Base-by-base conservation (phyloP, 2,113 vertebrate species). In the Equus quagga region DNA sequence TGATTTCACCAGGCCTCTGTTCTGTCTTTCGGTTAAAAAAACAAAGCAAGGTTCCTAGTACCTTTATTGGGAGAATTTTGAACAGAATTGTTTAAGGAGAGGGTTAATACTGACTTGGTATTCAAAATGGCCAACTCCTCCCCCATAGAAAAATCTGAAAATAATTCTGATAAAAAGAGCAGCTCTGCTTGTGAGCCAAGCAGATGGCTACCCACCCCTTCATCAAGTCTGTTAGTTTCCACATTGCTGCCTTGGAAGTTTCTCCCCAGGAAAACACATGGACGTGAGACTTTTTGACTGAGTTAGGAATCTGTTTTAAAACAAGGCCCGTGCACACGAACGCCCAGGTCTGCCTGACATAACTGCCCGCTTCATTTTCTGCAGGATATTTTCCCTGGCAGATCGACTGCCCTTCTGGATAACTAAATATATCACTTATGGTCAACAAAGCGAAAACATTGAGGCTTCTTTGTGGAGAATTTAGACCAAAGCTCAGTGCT, bases 131-230 rank as follows among this genome's bases (percentile, higher is more conserved):
- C 72, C 72, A 94, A 93, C 81, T 96, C 85, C 91, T 92, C 95
- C 90, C 54, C 73, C 90, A 86, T 23, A 82, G 18, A 88, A 89
- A 97, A 98, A 83, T 96, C 96, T 97, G 96, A 98, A 98, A 97
- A 97, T 96, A 93, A 94, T 96, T 95, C 95, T 95, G 95, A 98
- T 97, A 97, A 98, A 98, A 97, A 98, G 97, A 98, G 97, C 98
- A 98, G 51, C 83, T 79, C 70, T 88, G 70, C 86, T 96, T 92
- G 89, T 90, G 95, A 98, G 87, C 81, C 81, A 89, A 95, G 93
- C 98, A 98, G 96, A 97, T 98, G 98, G 97, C 87, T 69, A 41
- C 62, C 75, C 49, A 96, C 89, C 92, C 96, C 97, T 90, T 97
- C 91, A 94, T 86, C 91, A 44, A 98, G 97, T 89, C 93, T 98